These are phyloP conservation scores for Aphidius ervi DNA, from an alignment of 1,140 invertebrate species.

Conservation along the genomic window DNA sequence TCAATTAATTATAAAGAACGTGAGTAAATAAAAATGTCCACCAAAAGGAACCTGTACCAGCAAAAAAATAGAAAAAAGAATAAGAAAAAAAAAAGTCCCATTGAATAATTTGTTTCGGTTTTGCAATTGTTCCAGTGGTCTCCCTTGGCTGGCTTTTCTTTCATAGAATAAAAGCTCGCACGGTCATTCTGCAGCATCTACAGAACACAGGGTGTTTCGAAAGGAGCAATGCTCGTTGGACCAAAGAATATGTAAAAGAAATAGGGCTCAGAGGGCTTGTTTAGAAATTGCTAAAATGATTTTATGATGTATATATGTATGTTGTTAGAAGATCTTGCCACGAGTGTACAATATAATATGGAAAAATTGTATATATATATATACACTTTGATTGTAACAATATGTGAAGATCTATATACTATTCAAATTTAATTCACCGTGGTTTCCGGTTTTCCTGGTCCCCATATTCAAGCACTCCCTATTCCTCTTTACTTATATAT, in stretches of 20 bases:
- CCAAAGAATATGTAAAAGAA: slow-evolving; percentile 18
- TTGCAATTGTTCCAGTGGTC: slow-evolving; percentile 26
- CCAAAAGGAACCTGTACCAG: slow-evolving; percentile 10
- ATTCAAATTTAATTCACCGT: slow-evolving; percentile 38
- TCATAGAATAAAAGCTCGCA: slow-evolving; percentile 6
- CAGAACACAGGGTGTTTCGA: slow-evolving; percentile 26
- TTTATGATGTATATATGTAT: background rate
- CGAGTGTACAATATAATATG: slow-evolving; percentile 4
- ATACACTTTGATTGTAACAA: slow-evolving; percentile 22
- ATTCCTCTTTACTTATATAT: background rate
- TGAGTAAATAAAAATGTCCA: no score
- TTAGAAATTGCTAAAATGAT: background rate
- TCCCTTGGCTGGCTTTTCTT: slow-evolving; percentile 18
- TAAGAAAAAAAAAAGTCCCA: slow-evolving; percentile 4
- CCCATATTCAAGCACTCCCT: slow-evolving; percentile 26
- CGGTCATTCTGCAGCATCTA: slow-evolving; percentile 24
- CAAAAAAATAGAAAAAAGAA: slow-evolving; percentile 1
- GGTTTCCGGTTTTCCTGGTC: slow-evolving; percentile 45
- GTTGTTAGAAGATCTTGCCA: background rate
- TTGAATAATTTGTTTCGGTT: slow-evolving; percentile 28
- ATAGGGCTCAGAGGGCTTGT: slow-evolving; percentile 2
- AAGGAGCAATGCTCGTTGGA: slow-evolving; percentile 16
- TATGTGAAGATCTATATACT: slow-evolving; percentile 24
- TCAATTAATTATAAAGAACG: no score
- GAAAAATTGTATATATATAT: slow-evolving; percentile 31